Percentiles rank a stretch among this genome's conserved stretches.
These are phyloP conservation scores for Philotrypesis tridentata DNA, from an alignment of 1,140 invertebrate genomes.

Conservation along the genomic window DNA sequence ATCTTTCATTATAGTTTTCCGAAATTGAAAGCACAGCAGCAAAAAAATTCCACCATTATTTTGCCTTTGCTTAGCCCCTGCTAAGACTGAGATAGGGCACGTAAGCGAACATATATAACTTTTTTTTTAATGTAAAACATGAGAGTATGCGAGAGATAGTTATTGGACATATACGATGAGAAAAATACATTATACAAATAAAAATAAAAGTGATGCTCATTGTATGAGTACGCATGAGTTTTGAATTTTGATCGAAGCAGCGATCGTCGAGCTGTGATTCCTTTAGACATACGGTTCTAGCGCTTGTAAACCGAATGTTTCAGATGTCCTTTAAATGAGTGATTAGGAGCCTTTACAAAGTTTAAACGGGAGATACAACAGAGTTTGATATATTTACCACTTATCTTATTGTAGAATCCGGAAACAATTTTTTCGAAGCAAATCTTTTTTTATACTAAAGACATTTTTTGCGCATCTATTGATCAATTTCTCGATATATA, in stretches of 20 bases:
- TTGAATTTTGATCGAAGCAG: conserved; percentile 45
- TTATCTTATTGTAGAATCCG: conserved; percentile 38
- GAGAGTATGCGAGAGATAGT: conserved; percentile 6
- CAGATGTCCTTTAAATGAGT: conserved; percentile 38
- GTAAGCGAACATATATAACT: conserved; percentile 31
- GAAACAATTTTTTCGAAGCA: conserved; percentile 9
- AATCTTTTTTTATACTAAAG: conserved; percentile 41
- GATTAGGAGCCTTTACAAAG: conserved; percentile 46
- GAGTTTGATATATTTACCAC: conserved; percentile 51
- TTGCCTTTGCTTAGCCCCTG: conserved; percentile 46
- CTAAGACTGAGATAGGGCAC: conserved; percentile 47
- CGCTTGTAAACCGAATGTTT: conserved; percentile 47
- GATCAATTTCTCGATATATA: conserved; percentile 34
- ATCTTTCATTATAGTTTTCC: not conserved
- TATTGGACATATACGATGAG: not conserved
- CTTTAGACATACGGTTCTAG: conserved; percentile 50
- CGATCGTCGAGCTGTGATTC: conserved; percentile 57
- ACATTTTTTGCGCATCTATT: conserved; percentile 35
- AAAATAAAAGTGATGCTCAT: conserved; percentile 22
- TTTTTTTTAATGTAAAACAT: conserved; percentile 15
- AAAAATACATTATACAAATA: conserved; percentile 10
- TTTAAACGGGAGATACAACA: conserved; percentile 45
- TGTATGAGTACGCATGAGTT: conserved; percentile 23
- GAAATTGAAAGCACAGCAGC: conserved; percentile 16
- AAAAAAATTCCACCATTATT: conserved; percentile 29